Evolutionary conservation across 2,113 vertebrate genomes (phyloP).

Genomic region (Nothobranchius kuhntae): DNA sequence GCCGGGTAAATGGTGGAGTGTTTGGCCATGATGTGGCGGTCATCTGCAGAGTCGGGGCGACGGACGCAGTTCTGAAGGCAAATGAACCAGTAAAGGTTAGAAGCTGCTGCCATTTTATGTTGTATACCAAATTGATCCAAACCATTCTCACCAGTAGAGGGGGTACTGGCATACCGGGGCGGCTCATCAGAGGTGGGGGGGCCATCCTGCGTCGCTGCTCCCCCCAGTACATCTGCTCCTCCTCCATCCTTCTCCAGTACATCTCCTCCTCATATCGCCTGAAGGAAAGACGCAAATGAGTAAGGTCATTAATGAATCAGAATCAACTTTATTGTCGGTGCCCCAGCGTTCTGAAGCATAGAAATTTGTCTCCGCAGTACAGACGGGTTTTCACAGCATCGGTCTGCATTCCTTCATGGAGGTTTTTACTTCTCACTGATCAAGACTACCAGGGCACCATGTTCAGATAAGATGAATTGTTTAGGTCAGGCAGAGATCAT

Average conservation of each 20-base stretch:
- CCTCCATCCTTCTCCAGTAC: constrained; percentile 80
- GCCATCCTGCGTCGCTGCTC: constrained; percentile 70
- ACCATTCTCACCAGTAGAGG: constrained; percentile 75
- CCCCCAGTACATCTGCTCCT: constrained; percentile 79
- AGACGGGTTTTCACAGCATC: too few species aligned
- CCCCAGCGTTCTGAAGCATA: too few species aligned
- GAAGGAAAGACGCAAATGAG: constrained; percentile 5
- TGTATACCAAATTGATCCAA: background rate
- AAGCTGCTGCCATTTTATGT: too few species aligned
- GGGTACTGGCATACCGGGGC: constrained; percentile 69
- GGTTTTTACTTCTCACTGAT: too few species aligned
- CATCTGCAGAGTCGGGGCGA: constrained; percentile 77
- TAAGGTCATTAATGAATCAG: background rate
- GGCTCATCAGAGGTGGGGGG: constrained; percentile 71
- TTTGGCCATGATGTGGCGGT: constrained; percentile 84
- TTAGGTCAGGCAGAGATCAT: too few species aligned
- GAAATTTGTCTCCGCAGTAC: too few species aligned
- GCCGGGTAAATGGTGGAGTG: constrained; percentile 84
- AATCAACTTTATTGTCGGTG: too few species aligned
- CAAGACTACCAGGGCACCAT: too few species aligned
- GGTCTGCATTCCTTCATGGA: too few species aligned
- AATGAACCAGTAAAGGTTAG: background rate
- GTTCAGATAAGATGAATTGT: too few species aligned
- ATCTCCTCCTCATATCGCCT: constrained; percentile 83
- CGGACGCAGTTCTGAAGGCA: constrained; percentile 66